phyloP scores from a whole-genome alignment of 2,888 invertebrate genomes.

The Gerris lacustris region DNA sequence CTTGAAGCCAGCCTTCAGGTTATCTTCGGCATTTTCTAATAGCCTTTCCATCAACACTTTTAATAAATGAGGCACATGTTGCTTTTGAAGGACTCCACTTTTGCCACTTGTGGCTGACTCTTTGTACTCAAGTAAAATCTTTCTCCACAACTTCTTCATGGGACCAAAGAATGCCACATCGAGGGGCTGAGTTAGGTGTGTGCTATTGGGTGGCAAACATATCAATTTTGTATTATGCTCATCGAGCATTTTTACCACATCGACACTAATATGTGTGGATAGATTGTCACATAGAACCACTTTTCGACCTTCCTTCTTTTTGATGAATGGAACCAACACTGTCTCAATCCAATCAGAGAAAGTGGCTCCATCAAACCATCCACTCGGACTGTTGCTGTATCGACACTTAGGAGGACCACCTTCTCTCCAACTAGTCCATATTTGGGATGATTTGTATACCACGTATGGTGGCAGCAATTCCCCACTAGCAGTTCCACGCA shows the following conservation, averaged over 20 bases:
- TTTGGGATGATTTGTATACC: conserved; percentile 36
- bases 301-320: conserved; percentile 25
- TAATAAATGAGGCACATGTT: no score
- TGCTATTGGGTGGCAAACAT: no score
- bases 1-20: no score
- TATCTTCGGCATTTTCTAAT: no score
- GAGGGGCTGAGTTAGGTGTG: no score
- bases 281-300: conserved; percentile 34
- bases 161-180: no score
- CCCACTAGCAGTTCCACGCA: conserved; percentile 36
- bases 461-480: conserved; percentile 36
- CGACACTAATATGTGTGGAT: conserved; percentile 27
- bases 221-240: conserved; percentile 31
- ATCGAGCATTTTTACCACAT: conserved; percentile 30
- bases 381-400: conserved; percentile 36
- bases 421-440: conserved; percentile 36
- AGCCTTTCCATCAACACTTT: no score
- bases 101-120: no score
- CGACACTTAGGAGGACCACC: conserved; percentile 34
- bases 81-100: no score
- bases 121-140: no score
- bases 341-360: conserved; percentile 34
- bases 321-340: conserved; percentile 27
- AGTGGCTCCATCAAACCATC: conserved; percentile 35
- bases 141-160: no score